These are phyloP conservation scores for Nannospalax galili DNA, from an alignment of 2,113 vertebrate species.

Conservation along the genomic window DNA sequence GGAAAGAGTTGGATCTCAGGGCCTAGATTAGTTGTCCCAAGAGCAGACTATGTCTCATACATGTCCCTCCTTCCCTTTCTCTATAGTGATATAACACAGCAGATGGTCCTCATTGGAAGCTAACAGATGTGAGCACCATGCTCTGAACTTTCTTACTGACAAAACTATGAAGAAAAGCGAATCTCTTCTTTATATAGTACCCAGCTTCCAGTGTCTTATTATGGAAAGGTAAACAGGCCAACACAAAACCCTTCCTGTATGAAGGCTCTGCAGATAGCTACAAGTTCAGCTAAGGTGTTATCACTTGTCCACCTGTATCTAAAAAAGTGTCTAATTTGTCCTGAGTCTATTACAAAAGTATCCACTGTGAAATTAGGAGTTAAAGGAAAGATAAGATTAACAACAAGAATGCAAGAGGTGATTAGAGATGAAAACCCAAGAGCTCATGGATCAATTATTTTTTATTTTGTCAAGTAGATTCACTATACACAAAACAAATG, in stretches of 20 bases:
- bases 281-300: neutral
- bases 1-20: neutral
- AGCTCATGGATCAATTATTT: neutral
- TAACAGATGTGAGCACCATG: neutral
- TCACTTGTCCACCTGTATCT: neutral
- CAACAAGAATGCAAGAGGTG: slow-evolving; percentile 39
- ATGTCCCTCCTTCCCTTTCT: neutral
- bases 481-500: neutral
- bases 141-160: neutral
- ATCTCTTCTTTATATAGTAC: neutral
- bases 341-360: neutral
- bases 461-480: neutral
- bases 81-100: neutral
- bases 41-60: neutral
- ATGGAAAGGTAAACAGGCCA: neutral
- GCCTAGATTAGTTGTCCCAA: neutral
- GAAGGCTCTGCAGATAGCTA: neutral
- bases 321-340: neutral
- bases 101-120: neutral
- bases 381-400: slow-evolving; percentile 1
- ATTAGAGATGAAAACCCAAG: slow-evolving; percentile 44
- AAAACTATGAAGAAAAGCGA: neutral
- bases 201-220: neutral
- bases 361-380: slow-evolving; percentile 12
- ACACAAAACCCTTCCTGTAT: no score